Base-by-base conservation (phyloP, 2,888 invertebrate genomes). In the Drosophila maculinotata region DNA sequence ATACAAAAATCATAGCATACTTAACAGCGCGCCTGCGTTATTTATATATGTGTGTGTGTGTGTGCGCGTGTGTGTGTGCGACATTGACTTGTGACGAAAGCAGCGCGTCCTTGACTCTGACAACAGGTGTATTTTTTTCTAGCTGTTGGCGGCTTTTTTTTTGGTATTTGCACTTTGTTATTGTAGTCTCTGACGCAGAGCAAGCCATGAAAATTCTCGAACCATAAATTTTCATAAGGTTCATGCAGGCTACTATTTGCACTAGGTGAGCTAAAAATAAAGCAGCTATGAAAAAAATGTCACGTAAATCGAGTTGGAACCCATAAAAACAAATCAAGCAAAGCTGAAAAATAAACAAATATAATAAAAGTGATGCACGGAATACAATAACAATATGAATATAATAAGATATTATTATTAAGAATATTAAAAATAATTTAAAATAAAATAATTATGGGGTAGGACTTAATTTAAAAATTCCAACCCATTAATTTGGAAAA, bases 61-160 rank as follows among this genome's bases (percentile, higher is more conserved):
- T 54, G 58, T 31, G 31, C 41, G 26, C 23, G 35, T 36, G 26
- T 39, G 38, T 12, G 3, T 45, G 52, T 38, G 56, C 56, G 69
- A 58, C 49, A n/a, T 30, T 35, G 23, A 58, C 57, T 59, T 64
- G 73, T 88, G 88, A 89, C 89, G 83, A 88, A 88, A 83, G 88
- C 81, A 59, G 9, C 17, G 20, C 54, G 83, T 68, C 88, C 83
- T 87, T 87, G 83, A 84, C 71, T 72, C 54, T 56, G 41, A 72
- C 83, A 83, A 88, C 83, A 83, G 83, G 83, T 83, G 87, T 72
- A 69, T 59, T 56, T 77, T 62, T 51, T 62, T 56, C 44, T 36
- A 45, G n/a, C 20, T n/a, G 6, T 3, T 26, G 33, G 15, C 44
- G 36, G 36, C 41, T 38, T 23, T 30, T 38, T 15, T 30, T 47